Conservation (phyloP, 1,140 invertebrate genomes). For the Chelonus insularis region DNA sequence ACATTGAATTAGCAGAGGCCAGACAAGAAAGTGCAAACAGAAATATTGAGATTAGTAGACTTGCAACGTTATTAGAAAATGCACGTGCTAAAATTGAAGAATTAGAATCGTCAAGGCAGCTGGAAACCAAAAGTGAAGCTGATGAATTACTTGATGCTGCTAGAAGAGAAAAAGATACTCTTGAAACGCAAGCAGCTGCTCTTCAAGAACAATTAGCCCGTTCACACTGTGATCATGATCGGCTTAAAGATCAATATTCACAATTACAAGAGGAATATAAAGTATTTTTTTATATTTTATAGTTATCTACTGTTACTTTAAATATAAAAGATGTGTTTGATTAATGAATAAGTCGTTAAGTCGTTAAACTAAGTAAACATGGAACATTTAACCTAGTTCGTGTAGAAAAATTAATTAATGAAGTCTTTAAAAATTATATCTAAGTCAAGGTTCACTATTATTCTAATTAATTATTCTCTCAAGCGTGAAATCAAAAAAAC, state of each 20-base stretch:
- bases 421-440: too few relatives aligned
- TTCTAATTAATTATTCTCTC: too few relatives aligned
- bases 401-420: too few relatives aligned
- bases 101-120: constrained; percentile 49
- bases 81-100: constrained; percentile 70
- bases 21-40: constrained; percentile 64
- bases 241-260: constrained; percentile 72
- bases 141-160: constrained; percentile 74
- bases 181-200: constrained; percentile 71
- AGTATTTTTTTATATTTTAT: constrained; percentile 52
- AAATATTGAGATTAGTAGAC: constrained; percentile 73
- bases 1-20: constrained; percentile 70
- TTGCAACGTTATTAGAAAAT: constrained; percentile 78
- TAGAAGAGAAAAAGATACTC: constrained; percentile 69
- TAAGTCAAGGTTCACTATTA: too few relatives aligned
- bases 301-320: not conserved
- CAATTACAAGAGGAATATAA: constrained; percentile 79
- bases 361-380: too few relatives aligned
- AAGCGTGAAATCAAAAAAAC: too few relatives aligned
- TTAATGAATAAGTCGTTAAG: too few relatives aligned
- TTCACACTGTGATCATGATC: constrained; percentile 74
- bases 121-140: constrained; percentile 54
- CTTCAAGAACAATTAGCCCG: constrained; percentile 78
- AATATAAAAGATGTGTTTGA: too few relatives aligned
- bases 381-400: too few relatives aligned